Conservation (phyloP, 1,140 invertebrate species). For the silkworm (Bombyx mori) region ASM3026992v2 NC_085132.1:562001-562500, state of each 20-base stretch:
- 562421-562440: conserved; percentile 58
- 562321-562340: conserved; percentile 83
- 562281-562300: neutral
- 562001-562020: neutral
- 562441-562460: conserved; percentile 42
- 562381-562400: conserved; percentile 59
- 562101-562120: conserved; percentile 83
- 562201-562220: conserved; percentile 1
- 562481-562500: too few relatives aligned
- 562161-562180: conserved; percentile 72
- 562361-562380: conserved; percentile 77
- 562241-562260: neutral
- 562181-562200: conserved; percentile 77
- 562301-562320: conserved; percentile 73
- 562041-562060: conserved; percentile 26
- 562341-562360: conserved; percentile 84
- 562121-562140: conserved; percentile 79
- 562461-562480: too few relatives aligned
- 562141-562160: conserved; percentile 76
- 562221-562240: conserved; percentile 5
- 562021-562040: neutral
- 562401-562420: conserved; percentile 66
- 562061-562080: conserved; percentile 90
- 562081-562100: conserved; percentile 87
- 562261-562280: neutral